Evolutionary conservation across 2,888 invertebrate species (phyloP).

Genomic region (Acheta domesticus): DNA sequence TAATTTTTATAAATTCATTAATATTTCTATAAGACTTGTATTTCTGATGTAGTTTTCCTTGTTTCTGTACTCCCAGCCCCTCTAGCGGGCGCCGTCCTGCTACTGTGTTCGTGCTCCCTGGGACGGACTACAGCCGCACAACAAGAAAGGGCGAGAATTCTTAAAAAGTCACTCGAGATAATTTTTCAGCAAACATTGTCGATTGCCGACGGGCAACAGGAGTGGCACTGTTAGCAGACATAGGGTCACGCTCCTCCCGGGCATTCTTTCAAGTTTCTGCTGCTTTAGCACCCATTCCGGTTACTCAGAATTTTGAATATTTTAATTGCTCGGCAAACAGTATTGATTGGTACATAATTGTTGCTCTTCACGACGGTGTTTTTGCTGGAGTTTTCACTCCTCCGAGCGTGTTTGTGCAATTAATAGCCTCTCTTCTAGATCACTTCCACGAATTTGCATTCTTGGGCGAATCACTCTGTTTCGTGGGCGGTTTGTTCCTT

Average conservation of each 20-base stretch:
- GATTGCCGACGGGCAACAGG: neutral
- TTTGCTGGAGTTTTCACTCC: neutral
- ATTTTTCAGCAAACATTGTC: neutral
- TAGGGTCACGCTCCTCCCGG: neutral
- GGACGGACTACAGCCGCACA: no score
- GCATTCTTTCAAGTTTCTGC: neutral
- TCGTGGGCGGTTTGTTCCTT: no score
- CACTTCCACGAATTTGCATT: no score
- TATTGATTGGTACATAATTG: conserved; percentile 5
- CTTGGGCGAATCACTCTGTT: no score
- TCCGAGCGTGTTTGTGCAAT: neutral
- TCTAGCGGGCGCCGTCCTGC: no score
- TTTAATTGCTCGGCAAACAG: conserved; percentile 5
- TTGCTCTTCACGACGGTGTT: neutral
- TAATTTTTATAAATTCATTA: no score
- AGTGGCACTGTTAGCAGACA: neutral
- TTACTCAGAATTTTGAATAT: neutral
- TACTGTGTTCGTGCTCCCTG: no score
- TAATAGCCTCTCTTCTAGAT: neutral
- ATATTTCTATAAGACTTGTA: no score
- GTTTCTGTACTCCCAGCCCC: no score
- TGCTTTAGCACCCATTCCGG: neutral
- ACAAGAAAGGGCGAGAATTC: neutral
- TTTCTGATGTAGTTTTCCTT: no score
- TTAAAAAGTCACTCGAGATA: neutral